Conservation (phyloP, 2,888 invertebrate genomes). For the Rotaria socialis region DNA sequence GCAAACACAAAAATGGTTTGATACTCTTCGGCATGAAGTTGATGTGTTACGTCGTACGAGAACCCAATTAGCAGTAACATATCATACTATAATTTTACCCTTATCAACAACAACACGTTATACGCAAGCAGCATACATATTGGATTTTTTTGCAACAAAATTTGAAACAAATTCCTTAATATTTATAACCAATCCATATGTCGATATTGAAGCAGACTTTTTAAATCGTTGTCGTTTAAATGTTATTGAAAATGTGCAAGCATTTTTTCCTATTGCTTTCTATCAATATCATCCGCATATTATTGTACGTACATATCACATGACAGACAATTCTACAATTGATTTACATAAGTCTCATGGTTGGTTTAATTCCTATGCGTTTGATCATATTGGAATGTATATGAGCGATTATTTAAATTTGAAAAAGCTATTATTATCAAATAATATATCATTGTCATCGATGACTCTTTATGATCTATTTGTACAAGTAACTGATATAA, state of each 20-base stretch:
- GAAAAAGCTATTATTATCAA: slow-evolving; percentile 65
- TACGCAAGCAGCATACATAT: background rate
- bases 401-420: slow-evolving; percentile 70
- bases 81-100: slow-evolving; percentile 19
- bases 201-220: slow-evolving; percentile 75
- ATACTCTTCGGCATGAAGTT: background rate
- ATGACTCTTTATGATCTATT: slow-evolving; percentile 69
- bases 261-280: slow-evolving; percentile 86
- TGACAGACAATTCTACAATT: slow-evolving; percentile 53
- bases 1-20: slow-evolving; percentile 35
- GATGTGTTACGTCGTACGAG: background rate
- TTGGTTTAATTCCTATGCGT: slow-evolving; percentile 73
- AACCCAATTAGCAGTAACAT: background rate
- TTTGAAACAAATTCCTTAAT: slow-evolving; percentile 71
- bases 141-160: slow-evolving; percentile 68
- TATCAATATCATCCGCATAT: slow-evolving; percentile 74
- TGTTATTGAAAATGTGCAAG: slow-evolving; percentile 79
- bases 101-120: background rate
- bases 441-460: slow-evolving; percentile 48
- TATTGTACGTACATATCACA: slow-evolving; percentile 52
- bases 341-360: slow-evolving; percentile 63
- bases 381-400: slow-evolving; percentile 74
- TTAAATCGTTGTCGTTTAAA: slow-evolving; percentile 90
- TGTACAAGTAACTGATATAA: slow-evolving; percentile 67
- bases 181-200: slow-evolving; percentile 66